A percentile compares a stretch with the other conserved stretches of the same genome.
Evolutionary conservation across 2,797 vertebrate genomes (phyloP).

Genomic region (Aeoliscus strigatus): DNA sequence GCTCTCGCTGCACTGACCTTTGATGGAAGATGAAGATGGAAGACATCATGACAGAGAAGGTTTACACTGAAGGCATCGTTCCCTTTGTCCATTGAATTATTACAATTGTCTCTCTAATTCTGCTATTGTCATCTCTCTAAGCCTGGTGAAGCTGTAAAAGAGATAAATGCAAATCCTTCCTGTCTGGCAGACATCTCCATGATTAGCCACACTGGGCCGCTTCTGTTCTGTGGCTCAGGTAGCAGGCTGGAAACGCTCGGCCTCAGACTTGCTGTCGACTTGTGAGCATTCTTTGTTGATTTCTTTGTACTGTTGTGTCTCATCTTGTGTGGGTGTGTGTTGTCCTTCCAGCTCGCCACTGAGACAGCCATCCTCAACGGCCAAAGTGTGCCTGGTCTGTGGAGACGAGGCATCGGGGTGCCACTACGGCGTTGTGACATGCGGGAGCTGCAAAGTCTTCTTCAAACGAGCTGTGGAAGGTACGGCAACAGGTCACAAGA

Average conservation of each 20-base stretch:
- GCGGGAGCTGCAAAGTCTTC: slow-evolving; percentile 99
- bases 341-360: slow-evolving; percentile 82
- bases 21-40: no score
- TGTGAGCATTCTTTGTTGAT: slow-evolving; percentile 30
- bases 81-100: slow-evolving; percentile 43
- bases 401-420: slow-evolving; percentile 98
- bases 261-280: slow-evolving; percentile 25
- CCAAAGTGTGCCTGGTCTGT: slow-evolving; percentile 98
- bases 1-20: no score
- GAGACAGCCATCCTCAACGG: slow-evolving; percentile 92
- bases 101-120: slow-evolving; percentile 53
- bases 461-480: slow-evolving; percentile 99
- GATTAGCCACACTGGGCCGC: slow-evolving; percentile 31
- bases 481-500: no score
- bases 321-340: slow-evolving; percentile 3
- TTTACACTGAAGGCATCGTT: slow-evolving; percentile 38
- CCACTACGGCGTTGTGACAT: slow-evolving; percentile 98
- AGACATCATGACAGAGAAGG: neutral
- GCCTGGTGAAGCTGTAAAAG: slow-evolving; percentile 46
- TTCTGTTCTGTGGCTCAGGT: slow-evolving; percentile 43
- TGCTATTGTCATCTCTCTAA: slow-evolving; percentile 40
- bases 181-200: slow-evolving; percentile 47
- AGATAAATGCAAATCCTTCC: slow-evolving; percentile 25
- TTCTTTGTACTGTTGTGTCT: no score
- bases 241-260: slow-evolving; percentile 12